phyloP scores from a whole-genome alignment of 2,888 invertebrate genomes.

The Corbicula japonica region DNA sequence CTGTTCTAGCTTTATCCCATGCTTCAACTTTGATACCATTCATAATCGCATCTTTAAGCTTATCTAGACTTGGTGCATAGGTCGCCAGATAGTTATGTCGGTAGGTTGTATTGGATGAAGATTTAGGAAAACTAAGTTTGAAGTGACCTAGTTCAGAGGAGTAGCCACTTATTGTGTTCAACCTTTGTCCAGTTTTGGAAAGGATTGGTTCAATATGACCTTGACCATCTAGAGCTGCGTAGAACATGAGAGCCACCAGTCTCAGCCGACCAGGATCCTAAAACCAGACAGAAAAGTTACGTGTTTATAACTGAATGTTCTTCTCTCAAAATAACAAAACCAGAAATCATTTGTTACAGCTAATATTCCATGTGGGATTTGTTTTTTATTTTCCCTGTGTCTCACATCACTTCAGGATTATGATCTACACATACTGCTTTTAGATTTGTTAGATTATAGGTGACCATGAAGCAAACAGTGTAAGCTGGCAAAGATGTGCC shows the following conservation, averaged over 20 bases:
- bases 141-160: conserved; percentile 94
- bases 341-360: background rate
- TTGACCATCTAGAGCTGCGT: conserved; percentile 89
- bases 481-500: too few species aligned
- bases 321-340: background rate
- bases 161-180: conserved; percentile 91
- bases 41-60: conserved; percentile 81
- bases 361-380: too few species aligned
- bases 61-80: conserved; percentile 77
- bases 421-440: too few species aligned
- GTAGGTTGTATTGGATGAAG: conserved; percentile 56
- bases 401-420: too few species aligned
- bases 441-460: too few species aligned
- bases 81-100: conserved; percentile 82
- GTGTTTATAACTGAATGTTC: background rate
- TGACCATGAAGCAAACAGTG: too few species aligned
- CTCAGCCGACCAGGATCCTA: conserved; percentile 43
- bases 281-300: background rate
- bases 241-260: conserved; percentile 85
- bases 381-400: too few species aligned
- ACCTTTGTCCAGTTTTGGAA: conserved; percentile 71
- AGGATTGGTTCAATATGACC: conserved; percentile 81
- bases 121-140: conserved; percentile 88
- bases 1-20: conserved; percentile 79
- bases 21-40: conserved; percentile 79